A percentile compares a stretch with the other conserved stretches of the same genome.
phyloP scores from a whole-genome alignment of 2,113 vertebrate species.

The Seriola quinqueradiata region DNA sequence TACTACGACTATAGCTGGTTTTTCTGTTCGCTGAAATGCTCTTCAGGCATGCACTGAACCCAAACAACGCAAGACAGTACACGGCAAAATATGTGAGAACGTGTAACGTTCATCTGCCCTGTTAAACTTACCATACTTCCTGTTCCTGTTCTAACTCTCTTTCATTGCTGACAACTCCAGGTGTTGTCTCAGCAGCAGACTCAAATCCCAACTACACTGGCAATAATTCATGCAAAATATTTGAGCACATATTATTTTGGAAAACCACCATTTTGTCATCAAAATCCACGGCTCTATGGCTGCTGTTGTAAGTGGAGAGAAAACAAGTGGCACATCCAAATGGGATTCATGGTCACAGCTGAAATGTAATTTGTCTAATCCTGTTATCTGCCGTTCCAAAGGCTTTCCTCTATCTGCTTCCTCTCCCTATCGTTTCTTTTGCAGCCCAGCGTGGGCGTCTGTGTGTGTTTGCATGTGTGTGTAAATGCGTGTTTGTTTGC shows the following conservation, averaged over 20 bases:
- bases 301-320: conserved; percentile 34
- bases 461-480: conserved; percentile 37
- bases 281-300: conserved; percentile 1
- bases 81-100: background rate
- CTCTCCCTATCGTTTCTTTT: conserved; percentile 33
- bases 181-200: conserved; percentile 8
- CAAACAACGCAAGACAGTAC: background rate
- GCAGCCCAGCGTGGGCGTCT: conserved; percentile 29
- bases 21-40: background rate
- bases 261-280: conserved; percentile 41
- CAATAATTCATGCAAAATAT: conserved; percentile 19
- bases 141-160: background rate
- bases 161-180: conserved; percentile 6
- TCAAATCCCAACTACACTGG: background rate
- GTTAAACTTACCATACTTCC: background rate
- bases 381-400: conserved; percentile 71
- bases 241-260: conserved; percentile 29
- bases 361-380: conserved; percentile 81
- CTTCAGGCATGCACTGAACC: background rate
- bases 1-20: background rate
- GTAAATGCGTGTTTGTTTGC: conserved; percentile 7
- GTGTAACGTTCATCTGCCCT: background rate
- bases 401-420: conserved; percentile 63
- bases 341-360: conserved; percentile 72
- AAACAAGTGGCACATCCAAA: conserved; percentile 60